Evolutionary conservation across 2,113 vertebrate species (phyloP).

Genomic region (Hippocampus guttulatus): DNA sequence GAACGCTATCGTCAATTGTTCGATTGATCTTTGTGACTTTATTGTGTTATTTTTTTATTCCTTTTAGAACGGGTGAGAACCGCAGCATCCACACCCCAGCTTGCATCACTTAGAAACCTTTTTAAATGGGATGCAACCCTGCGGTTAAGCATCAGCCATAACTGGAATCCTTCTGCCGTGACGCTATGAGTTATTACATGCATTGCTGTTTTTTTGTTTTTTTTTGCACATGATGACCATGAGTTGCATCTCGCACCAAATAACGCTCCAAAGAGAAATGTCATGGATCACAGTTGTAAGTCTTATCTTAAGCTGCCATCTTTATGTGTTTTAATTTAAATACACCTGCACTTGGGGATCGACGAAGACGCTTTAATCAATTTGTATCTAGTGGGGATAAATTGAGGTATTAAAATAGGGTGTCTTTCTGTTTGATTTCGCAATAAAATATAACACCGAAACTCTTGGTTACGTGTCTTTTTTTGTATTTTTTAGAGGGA

Average conservation of each 20-base stretch:
- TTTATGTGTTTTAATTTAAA: neutral
- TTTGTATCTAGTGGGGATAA: neutral
- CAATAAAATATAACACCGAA: neutral
- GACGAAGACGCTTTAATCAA: neutral
- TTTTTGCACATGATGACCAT: constrained; percentile 12
- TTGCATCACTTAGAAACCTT: neutral
- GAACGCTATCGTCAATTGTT: neutral
- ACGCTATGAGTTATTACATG: constrained; percentile 4
- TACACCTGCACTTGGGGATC: neutral
- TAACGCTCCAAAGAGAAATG: constrained; percentile 9
- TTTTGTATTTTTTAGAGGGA: neutral
- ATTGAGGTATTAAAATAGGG: neutral
- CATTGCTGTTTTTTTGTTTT: constrained; percentile 5
- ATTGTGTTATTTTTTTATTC: constrained; percentile 36
- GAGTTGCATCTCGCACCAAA: constrained; percentile 26
- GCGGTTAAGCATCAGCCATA: constrained; percentile 12
- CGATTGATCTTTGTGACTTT: neutral
- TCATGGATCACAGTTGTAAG: constrained; percentile 20
- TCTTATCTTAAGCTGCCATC: neutral
- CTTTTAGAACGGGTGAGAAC: constrained; percentile 20
- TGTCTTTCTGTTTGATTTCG: neutral
- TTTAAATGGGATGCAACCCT: constrained; percentile 15
- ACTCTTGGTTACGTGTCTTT: neutral
- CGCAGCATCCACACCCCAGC: neutral
- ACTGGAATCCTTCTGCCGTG: constrained; percentile 13